phyloP scores from a whole-genome alignment of 2,113 vertebrate species.

The Ornithorhynchus anatinus region DNA sequence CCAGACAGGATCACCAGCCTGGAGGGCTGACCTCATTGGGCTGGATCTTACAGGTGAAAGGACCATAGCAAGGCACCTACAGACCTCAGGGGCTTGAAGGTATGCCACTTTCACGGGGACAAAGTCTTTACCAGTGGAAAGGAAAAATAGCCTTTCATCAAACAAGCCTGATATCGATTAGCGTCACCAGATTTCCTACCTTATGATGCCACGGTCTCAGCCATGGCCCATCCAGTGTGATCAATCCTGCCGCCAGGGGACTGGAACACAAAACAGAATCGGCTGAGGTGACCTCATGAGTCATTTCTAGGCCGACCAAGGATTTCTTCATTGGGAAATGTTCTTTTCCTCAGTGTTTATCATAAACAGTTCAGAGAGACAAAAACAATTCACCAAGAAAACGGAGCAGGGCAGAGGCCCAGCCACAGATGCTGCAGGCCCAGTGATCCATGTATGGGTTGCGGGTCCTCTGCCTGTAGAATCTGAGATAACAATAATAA shows the following conservation, averaged over 20 bases:
- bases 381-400: slow-evolving; percentile 2
- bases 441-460: neutral
- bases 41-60: too few species aligned
- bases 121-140: too few species aligned
- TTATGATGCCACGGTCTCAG: too few species aligned
- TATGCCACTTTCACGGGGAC: too few species aligned
- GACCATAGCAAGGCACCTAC: too few species aligned
- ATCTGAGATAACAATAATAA: too few species aligned
- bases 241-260: neutral
- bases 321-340: slow-evolving; percentile 42
- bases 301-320: slow-evolving; percentile 42
- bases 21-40: too few species aligned
- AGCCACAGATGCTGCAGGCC: neutral
- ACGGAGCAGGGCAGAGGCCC: neutral
- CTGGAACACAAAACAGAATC: slow-evolving; percentile 4
- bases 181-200: too few species aligned
- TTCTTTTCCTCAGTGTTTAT: slow-evolving; percentile 17
- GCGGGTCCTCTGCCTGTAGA: neutral
- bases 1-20: too few species aligned
- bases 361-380: slow-evolving; percentile 25
- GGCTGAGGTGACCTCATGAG: slow-evolving; percentile 15
- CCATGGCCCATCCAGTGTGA: neutral
- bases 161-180: too few species aligned
- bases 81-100: too few species aligned
- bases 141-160: too few species aligned